Evolutionary conservation across 2,113 vertebrate species (phyloP).

Genomic region (Eurystomus gularis): DNA sequence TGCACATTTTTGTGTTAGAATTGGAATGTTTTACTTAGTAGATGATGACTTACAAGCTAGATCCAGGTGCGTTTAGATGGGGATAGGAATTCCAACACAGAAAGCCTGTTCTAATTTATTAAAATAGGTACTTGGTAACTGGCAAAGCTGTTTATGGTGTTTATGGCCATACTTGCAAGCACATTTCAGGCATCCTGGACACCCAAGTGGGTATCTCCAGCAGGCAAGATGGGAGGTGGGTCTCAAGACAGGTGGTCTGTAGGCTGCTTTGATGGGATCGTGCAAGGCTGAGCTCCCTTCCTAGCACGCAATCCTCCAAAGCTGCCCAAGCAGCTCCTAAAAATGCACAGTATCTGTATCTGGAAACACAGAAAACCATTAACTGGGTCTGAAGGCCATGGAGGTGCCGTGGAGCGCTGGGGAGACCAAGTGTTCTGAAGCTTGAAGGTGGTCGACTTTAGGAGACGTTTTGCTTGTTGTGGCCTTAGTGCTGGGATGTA

Average conservation of each 20-base stretch:
- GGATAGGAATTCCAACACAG: background rate
- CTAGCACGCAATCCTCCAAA: rapidly evolving
- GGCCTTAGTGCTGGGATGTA: background rate
- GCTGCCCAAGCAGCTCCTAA: background rate
- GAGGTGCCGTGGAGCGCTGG: background rate
- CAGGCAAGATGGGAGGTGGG: background rate
- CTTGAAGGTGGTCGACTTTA: background rate
- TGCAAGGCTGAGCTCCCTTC: background rate
- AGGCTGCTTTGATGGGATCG: background rate
- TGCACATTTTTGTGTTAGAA: background rate
- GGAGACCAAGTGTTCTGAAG: background rate
- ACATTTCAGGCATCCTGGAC: background rate
- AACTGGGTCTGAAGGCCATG: background rate
- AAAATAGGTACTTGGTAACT: background rate
- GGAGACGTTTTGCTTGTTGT: rapidly evolving
- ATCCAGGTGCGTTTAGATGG: background rate
- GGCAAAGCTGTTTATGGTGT: background rate
- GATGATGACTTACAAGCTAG: background rate
- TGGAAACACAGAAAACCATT: background rate
- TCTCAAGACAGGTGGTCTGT: background rate
- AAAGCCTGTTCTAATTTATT: background rate
- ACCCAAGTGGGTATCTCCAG: background rate
- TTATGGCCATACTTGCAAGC: background rate
- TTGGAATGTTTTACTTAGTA: background rate
- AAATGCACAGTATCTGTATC: background rate